phyloP scores from a whole-genome alignment of 64 coral and sea anemone species.

The Hydrozoanthus tunicans region DNA sequence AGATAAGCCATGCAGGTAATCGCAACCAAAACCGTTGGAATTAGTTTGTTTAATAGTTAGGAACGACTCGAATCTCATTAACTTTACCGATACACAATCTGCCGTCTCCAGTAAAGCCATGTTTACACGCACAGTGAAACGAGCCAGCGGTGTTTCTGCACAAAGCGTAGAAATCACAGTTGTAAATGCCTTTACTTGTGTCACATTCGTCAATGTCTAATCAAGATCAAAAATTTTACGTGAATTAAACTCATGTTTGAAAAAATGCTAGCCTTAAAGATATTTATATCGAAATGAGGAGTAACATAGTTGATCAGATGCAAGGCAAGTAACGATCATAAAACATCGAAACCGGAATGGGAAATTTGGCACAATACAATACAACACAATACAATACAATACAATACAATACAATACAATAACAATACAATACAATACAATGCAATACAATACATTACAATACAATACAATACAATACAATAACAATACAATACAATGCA shows the following conservation, averaged over 20 bases:
- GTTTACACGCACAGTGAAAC: constrained; percentile 15
- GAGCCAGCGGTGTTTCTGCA: constrained; percentile 19
- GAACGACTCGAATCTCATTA: neutral
- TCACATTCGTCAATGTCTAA: constrained; percentile 20
- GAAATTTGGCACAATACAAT: neutral
- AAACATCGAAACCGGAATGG: too few species aligned
- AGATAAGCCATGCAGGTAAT: too few species aligned
- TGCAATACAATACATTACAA: neutral
- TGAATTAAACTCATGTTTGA: too few species aligned
- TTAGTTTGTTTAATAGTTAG: neutral
- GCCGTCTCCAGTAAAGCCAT: constrained; percentile 8
- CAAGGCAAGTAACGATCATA: neutral
- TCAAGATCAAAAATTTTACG: neutral
- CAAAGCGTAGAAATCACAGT: neutral
- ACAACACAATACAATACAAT: neutral
- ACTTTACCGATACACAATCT: neutral
- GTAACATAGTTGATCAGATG: neutral
- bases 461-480: neutral
- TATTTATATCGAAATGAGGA: neutral
- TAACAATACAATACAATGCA: neutral
- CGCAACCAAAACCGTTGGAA: neutral
- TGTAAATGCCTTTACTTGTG: neutral
- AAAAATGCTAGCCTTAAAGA: neutral
- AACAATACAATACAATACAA: neutral
- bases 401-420: neutral